phyloP scores from a whole-genome alignment of 2,888 invertebrate species.

The Drosophila subsilvestris region DNA sequence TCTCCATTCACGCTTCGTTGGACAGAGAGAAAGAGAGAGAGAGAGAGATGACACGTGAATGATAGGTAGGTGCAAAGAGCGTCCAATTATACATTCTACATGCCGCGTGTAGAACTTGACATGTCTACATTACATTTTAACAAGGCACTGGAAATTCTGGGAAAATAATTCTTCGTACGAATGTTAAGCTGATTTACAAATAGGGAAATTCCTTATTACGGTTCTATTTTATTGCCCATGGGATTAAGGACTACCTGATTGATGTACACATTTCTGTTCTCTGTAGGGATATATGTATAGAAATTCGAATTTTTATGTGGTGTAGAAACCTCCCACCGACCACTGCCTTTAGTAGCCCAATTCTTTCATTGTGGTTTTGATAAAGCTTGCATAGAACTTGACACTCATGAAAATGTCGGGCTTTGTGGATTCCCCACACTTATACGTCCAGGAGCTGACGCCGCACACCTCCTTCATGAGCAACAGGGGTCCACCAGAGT shows the following conservation, averaged over 20 bases:
- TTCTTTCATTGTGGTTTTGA: slow-evolving; percentile 7
- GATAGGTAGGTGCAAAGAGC: slow-evolving; percentile 29
- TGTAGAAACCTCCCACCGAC: no score
- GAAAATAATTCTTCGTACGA: background rate
- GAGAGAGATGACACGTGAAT: slow-evolving; percentile 28
- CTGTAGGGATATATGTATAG: background rate
- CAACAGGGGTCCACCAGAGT: slow-evolving; percentile 56
- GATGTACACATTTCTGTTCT: no score
- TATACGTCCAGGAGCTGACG: slow-evolving; percentile 39
- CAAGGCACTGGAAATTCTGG: background rate
- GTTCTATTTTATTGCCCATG: background rate
- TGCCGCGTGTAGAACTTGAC: background rate
- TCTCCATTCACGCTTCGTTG: slow-evolving; percentile 35
- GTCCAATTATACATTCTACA: slow-evolving; percentile 36
- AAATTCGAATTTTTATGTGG: background rate
- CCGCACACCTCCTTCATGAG: slow-evolving; percentile 45
- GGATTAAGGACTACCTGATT: background rate
- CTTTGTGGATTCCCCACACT: slow-evolving; percentile 31
- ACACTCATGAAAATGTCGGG: slow-evolving; percentile 52
- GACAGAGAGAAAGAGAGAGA: slow-evolving; percentile 5
- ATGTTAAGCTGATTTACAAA: background rate
- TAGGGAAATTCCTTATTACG: background rate
- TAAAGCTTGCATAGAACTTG: slow-evolving; percentile 29
- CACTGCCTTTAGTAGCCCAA: slow-evolving; percentile 20
- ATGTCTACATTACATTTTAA: background rate